Evolutionary conservation across 2,797 vertebrate genomes (phyloP).

Genomic region (Etheostoma perlongum): DNA sequence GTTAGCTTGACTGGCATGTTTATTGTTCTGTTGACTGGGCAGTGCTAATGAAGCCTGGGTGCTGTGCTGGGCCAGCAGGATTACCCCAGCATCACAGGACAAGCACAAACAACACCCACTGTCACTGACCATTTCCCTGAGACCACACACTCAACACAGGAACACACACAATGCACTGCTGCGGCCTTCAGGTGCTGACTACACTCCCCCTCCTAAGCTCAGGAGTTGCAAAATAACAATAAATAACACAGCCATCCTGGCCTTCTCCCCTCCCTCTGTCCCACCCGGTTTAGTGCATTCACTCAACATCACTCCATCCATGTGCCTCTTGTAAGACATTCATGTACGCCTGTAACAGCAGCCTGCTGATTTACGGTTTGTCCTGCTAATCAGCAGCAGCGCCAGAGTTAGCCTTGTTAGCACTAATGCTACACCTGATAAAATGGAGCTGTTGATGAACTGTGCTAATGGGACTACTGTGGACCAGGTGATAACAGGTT

Average conservation of each 20-base stretch:
- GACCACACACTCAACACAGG: not conserved
- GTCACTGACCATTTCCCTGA: constrained; percentile 70
- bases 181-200: constrained; percentile 11
- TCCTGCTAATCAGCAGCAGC: constrained; percentile 57
- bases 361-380: constrained; percentile 58
- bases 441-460: constrained; percentile 66
- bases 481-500: constrained; percentile 38
- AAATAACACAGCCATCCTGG: not conserved
- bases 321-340: constrained; percentile 30
- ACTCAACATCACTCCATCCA: not conserved
- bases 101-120: constrained; percentile 69
- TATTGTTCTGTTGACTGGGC: constrained; percentile 81
- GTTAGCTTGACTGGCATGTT: constrained; percentile 86
- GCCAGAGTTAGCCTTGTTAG: constrained; percentile 64
- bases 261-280: not conserved
- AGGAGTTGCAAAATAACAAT: not conserved
- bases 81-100: constrained; percentile 74
- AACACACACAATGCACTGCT: not conserved
- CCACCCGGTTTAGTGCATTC: constrained; percentile 13
- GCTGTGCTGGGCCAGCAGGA: constrained; percentile 65
- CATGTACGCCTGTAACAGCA: constrained; percentile 42
- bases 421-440: constrained; percentile 69
- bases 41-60: constrained; percentile 78
- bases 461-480: constrained; percentile 58
- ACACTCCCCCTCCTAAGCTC: not conserved